Base-by-base conservation (phyloP, 1,140 invertebrate species). In the Penaeus japonicus region DNA sequence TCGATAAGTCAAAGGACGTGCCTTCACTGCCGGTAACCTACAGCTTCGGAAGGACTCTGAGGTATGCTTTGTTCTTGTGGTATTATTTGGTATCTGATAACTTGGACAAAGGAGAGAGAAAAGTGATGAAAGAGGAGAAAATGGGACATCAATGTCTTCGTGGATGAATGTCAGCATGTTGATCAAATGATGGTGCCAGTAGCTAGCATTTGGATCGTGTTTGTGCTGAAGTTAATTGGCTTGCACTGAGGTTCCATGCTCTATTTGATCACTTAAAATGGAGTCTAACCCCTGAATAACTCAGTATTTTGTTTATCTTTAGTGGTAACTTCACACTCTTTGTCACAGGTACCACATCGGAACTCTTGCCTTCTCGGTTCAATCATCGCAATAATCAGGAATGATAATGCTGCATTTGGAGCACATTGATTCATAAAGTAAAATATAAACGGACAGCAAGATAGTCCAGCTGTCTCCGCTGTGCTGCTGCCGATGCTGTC, bases 291-390 rank as follows among this genome's bases (percentile, higher is more conserved):
- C n/a, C n/a, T n/a, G 15, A 10, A 15, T 39, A 10, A 39, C 12
- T 39, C 39, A 39, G 12, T 10, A 39, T 47, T 47, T 47, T 47
- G n/a, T n/a, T 7, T 15, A 47, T 12, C 15, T 7, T 47, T 47
- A 12, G 47, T 47, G 1, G 1, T 47, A 47, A 47, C 47, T 12
- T 47, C 12, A 12, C n/a, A n/a, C n/a, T 92, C 90, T 92, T 96
- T 96, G 5, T 35, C 85, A 3, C 73, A 90, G 90, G 78, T 98
- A 97, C 92, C 98, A 99, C 92, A 91, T 98, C 79, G 98, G 98
- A 18, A 98, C 98, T 0, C 92, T 99, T 24, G 98, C 98, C 0
- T 98, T 99, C n/a, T n/a, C 92, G 98, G 98, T 0, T 96, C 98
- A 0, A 95, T 99, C 57, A n/a, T n/a, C 90, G 96, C 97, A 27